Conservation (phyloP, 2,113 vertebrate genomes). For the Bubo bubo region DNA sequence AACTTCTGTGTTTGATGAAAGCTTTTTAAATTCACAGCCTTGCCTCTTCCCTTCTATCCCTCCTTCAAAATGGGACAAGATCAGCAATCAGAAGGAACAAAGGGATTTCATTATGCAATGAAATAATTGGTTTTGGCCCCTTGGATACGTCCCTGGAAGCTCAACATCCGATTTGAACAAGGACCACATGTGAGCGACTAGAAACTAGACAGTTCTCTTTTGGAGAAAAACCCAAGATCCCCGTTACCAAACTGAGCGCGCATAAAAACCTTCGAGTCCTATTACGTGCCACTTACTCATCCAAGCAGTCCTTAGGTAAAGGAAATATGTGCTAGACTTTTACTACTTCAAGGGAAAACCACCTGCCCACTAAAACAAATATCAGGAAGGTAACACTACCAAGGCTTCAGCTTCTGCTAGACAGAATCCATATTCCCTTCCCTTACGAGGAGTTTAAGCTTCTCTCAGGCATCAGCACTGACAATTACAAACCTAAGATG, state of each 20-base stretch:
- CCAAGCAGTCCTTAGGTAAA: background rate
- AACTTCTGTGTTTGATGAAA: background rate
- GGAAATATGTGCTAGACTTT: background rate
- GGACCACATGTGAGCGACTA: background rate
- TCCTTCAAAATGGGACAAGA: background rate
- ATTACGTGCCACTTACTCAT: background rate
- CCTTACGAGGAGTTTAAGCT: background rate
- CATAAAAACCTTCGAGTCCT: background rate
- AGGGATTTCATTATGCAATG: background rate
- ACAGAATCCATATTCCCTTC: background rate
- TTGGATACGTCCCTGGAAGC: background rate
- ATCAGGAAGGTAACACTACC: background rate
- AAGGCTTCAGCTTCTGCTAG: background rate
- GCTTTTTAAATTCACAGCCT: background rate
- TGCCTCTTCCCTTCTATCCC: background rate
- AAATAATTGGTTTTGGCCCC: background rate
- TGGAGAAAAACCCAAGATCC: background rate
- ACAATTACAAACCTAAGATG: conserved; percentile 19
- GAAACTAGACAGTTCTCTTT: background rate
- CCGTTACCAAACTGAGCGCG: background rate
- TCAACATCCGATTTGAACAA: background rate
- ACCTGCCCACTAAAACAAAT: background rate
- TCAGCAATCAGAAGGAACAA: background rate
- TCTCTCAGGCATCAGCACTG: background rate
- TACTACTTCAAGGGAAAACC: background rate